These are phyloP conservation scores for Tetramorium alpestre DNA, from an alignment of 1,140 invertebrate genomes.

Conservation along the genomic window DNA sequence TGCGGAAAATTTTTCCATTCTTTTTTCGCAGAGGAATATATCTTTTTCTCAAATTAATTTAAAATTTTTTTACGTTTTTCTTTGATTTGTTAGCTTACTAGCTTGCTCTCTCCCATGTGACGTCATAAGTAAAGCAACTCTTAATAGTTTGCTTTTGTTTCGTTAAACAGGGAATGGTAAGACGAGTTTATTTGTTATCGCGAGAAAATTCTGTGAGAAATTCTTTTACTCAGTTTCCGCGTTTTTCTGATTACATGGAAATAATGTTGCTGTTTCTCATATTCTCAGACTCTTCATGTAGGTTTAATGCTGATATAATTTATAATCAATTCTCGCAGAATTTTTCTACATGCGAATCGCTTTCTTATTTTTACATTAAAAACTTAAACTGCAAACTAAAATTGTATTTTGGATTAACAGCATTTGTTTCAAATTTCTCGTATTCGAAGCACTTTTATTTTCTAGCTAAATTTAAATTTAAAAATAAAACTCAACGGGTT, in stretches of 20 bases:
- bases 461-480: background rate
- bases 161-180: background rate
- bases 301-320: background rate
- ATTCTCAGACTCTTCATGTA: background rate
- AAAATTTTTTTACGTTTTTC: background rate
- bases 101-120: no score
- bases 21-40: background rate
- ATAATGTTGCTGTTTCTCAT: background rate
- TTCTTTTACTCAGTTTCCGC: slow-evolving; percentile 1
- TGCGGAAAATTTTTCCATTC: background rate
- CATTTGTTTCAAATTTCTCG: background rate
- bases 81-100: background rate
- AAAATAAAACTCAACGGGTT: background rate
- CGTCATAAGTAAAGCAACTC: background rate
- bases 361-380: background rate
- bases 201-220: slow-evolving; percentile 18
- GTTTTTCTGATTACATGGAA: slow-evolving; percentile 8
- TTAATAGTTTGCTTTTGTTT: background rate
- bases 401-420: background rate
- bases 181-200: background rate
- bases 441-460: background rate
- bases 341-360: background rate
- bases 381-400: background rate
- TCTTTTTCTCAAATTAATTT: background rate
- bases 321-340: background rate